Evolutionary conservation across 2,888 invertebrate genomes (phyloP).

Genomic region (Alentia gelatinosa): DNA sequence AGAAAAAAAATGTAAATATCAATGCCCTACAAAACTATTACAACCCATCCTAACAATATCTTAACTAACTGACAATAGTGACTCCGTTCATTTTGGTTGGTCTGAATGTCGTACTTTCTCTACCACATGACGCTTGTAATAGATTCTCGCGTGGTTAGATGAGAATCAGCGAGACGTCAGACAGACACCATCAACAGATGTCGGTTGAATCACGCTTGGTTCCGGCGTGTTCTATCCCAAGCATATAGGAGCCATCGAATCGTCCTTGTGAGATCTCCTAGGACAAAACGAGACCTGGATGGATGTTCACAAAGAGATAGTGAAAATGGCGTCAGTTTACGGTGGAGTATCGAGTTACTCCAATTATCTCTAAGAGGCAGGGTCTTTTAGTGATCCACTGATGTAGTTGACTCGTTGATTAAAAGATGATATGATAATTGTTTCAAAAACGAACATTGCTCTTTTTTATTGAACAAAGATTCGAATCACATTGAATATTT

Average conservation of each 20-base stretch:
- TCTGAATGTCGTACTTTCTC: too few species aligned
- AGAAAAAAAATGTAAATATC: too few species aligned
- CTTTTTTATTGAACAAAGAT: too few species aligned
- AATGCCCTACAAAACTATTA: too few species aligned
- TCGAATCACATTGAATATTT: too few species aligned
- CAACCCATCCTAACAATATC: too few species aligned
- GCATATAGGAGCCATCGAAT: neutral
- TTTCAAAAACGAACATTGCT: too few species aligned
- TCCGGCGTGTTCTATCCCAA: neutral
- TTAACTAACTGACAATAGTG: too few species aligned
- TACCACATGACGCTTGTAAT: neutral
- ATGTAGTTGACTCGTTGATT: neutral
- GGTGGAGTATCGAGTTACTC: neutral
- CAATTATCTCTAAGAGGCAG: neutral
- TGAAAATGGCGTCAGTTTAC: constrained; percentile 1
- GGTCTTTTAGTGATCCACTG: neutral
- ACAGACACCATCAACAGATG: neutral
- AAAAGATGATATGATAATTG: too few species aligned
- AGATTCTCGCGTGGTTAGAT: neutral
- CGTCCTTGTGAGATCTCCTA: neutral
- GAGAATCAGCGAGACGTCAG: neutral
- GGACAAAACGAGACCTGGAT: neutral
- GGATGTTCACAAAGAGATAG: neutral
- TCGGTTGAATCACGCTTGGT: neutral
- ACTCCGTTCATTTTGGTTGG: too few species aligned